A percentile compares a stretch with the other conserved stretches of the same genome.
Evolutionary conservation across 2,113 vertebrate genomes (phyloP).

Genomic region (Carassius carassius): DNA sequence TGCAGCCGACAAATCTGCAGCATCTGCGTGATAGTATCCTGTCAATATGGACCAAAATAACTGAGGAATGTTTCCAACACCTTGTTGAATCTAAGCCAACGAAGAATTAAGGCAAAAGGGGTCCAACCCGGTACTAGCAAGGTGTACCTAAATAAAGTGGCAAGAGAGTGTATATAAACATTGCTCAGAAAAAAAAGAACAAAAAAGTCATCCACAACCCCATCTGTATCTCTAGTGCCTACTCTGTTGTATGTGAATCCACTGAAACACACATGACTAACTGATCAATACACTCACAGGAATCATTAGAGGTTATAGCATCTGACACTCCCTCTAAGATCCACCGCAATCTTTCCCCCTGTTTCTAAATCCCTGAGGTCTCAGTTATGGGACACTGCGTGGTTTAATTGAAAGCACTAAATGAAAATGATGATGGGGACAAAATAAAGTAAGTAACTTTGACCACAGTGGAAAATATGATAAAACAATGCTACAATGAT

Average conservation of each 20-base stretch:
- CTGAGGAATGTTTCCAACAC: no score
- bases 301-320: neutral
- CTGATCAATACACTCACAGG: neutral
- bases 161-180: neutral
- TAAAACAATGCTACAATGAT: no score
- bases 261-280: neutral
- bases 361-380: neutral
- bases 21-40: no score
- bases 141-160: no score
- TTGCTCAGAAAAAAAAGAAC: neutral
- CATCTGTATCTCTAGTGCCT: neutral
- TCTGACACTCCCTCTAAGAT: slow-evolving; percentile 7
- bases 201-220: neutral
- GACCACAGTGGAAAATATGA: neutral
- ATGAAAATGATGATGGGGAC: neutral
- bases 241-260: neutral
- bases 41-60: no score
- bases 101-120: no score
- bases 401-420: neutral
- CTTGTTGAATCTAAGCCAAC: no score
- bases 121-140: no score
- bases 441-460: neutral
- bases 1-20: no score
- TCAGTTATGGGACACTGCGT: neutral
- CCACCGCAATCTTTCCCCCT: neutral